Conservation (phyloP, 1,140 invertebrate genomes). For the Parasteatoda tepidariorum region DNA sequence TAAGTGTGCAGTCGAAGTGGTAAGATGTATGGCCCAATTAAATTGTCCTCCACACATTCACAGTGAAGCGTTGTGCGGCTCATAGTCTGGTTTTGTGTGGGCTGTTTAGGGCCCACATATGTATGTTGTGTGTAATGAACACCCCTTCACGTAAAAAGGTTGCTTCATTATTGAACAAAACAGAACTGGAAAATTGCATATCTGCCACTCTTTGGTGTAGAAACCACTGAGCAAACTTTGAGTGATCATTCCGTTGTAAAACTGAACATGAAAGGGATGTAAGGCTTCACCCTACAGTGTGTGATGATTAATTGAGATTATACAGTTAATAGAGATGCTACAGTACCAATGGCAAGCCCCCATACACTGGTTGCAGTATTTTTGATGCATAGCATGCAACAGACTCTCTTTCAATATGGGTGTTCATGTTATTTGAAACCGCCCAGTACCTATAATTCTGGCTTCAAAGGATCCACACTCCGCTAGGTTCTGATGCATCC, state of each 20-base stretch:
- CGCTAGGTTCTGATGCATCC: not conserved
- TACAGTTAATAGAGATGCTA: not conserved
- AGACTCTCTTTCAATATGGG: not conserved
- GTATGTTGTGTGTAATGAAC: not conserved
- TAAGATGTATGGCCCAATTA: no score
- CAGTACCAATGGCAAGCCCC: not conserved
- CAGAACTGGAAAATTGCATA: not conserved
- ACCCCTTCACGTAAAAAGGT: not conserved
- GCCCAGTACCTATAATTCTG: not conserved
- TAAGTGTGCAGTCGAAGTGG: not conserved
- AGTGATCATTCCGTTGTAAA: not conserved
- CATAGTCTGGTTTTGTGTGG: no score
- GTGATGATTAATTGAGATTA: not conserved
- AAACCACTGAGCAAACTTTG: not conserved
- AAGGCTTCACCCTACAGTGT: not conserved
- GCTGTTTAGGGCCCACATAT: no score
- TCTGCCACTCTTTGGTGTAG: not conserved
- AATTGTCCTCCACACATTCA: not conserved
- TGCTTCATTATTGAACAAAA: not conserved
- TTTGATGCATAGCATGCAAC: not conserved
- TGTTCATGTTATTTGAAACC: not conserved
- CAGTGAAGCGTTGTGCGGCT: not conserved
- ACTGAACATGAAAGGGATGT: not conserved
- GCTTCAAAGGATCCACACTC: not conserved
- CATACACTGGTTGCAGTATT: not conserved